Conservation (phyloP, 2,113 vertebrate species). For the Crotalus helleri region DNA sequence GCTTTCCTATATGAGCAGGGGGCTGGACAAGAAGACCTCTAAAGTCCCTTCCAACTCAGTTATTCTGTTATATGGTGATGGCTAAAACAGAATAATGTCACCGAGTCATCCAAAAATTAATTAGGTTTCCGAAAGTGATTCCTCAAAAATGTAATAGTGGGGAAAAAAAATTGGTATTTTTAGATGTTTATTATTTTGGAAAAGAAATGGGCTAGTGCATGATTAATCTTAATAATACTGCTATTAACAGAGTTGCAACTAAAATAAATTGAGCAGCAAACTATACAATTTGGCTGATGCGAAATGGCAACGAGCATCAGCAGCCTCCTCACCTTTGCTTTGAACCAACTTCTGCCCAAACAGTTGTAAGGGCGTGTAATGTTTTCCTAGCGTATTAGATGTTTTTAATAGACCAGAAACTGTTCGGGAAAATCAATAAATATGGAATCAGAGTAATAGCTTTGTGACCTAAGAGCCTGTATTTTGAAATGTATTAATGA, state of each 20-base stretch:
- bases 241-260: neutral
- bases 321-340: neutral
- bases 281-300: neutral
- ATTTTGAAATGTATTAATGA: constrained; percentile 29
- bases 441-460: constrained; percentile 30
- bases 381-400: constrained; percentile 40
- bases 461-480: constrained; percentile 19
- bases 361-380: constrained; percentile 34
- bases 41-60: neutral
- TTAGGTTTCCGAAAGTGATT: neutral
- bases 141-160: neutral
- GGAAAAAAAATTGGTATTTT: neutral
- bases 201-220: neutral
- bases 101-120: neutral
- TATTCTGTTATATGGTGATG: neutral
- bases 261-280: neutral
- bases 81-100: neutral
- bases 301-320: neutral
- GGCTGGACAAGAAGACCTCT: neutral
- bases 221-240: neutral
- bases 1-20: neutral
- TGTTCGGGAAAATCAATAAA: constrained; percentile 36
- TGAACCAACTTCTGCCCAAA: constrained; percentile 27
- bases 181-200: neutral
- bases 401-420: constrained; percentile 37